Evolutionary conservation across 2,113 vertebrate species (phyloP).

Genomic region (Choloepus hoffmanni): DNA sequence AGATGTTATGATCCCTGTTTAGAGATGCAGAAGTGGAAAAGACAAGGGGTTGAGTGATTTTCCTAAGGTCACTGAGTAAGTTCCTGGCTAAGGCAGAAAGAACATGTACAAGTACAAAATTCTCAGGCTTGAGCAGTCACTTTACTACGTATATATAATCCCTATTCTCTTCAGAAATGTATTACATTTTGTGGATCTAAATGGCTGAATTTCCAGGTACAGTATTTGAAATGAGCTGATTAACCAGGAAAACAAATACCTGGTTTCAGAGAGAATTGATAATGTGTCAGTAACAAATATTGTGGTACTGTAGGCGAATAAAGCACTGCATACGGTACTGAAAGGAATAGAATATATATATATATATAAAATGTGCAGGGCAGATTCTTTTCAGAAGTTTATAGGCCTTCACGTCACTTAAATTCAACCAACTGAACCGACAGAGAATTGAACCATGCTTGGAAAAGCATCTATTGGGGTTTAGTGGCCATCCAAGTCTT

Average conservation of each 20-base stretch:
- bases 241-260: neutral
- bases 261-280: constrained; percentile 26
- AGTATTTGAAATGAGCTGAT: neutral
- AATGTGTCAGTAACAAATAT: neutral
- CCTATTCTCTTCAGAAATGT: neutral
- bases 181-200: constrained; percentile 15
- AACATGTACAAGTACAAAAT: neutral
- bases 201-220: neutral
- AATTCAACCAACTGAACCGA: neutral
- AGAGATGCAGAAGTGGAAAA: constrained; percentile 57
- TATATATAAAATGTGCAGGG: neutral
- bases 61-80: constrained; percentile 19
- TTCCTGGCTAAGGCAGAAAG: neutral
- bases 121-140: neutral
- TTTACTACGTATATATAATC: neutral
- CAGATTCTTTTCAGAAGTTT: constrained; percentile 6
- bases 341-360: neutral
- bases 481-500: neutral
- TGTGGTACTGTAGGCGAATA: neutral
- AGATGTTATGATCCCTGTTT: constrained; percentile 51
- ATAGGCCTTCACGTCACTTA: neutral
- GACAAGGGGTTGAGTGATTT: neutral
- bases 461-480: neutral
- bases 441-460: neutral
- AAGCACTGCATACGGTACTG: neutral